These are phyloP conservation scores for Acronicta psi DNA, from an alignment of 2,888 invertebrate species.

Conservation along the genomic window DNA sequence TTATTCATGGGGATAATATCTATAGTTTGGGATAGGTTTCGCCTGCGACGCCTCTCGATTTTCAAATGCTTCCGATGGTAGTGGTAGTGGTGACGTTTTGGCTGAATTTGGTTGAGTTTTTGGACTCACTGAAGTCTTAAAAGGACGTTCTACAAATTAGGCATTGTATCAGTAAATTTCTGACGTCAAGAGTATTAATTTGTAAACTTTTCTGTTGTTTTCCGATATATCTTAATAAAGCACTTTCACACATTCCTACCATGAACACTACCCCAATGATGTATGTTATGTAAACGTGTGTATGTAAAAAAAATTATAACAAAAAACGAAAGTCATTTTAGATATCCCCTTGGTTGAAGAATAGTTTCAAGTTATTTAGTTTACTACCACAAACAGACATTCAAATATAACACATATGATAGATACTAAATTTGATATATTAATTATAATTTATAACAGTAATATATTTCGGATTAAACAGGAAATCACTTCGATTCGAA, in stretches of 20 bases:
- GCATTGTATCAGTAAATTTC: too few species aligned
- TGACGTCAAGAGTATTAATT: too few species aligned
- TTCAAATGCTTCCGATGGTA: background rate
- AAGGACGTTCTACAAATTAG: too few species aligned
- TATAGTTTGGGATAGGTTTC: constrained; percentile 18
- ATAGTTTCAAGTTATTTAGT: background rate
- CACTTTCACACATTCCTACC: too few species aligned
- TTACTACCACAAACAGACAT: constrained; percentile 8
- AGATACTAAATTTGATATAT: constrained; percentile 27
- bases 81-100: too few species aligned
- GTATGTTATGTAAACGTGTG: background rate
- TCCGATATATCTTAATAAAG: too few species aligned
- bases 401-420: background rate
- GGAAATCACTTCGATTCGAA: constrained; percentile 40
- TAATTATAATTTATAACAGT: constrained; percentile 36
- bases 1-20: constrained; percentile 28
- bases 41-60: constrained; percentile 1
- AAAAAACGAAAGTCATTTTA: too few species aligned
- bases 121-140: too few species aligned
- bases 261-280: too few species aligned
- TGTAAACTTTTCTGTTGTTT: too few species aligned
- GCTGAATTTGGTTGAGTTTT: too few species aligned
- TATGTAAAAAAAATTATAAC: background rate
- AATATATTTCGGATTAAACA: constrained; percentile 33
- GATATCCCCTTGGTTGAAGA: too few species aligned